A percentile compares a stretch with the other conserved stretches of the same genome.
These are phyloP conservation scores for Trematomus loennbergii DNA, from an alignment of 2,113 vertebrate species.

Conservation along the genomic window DNA sequence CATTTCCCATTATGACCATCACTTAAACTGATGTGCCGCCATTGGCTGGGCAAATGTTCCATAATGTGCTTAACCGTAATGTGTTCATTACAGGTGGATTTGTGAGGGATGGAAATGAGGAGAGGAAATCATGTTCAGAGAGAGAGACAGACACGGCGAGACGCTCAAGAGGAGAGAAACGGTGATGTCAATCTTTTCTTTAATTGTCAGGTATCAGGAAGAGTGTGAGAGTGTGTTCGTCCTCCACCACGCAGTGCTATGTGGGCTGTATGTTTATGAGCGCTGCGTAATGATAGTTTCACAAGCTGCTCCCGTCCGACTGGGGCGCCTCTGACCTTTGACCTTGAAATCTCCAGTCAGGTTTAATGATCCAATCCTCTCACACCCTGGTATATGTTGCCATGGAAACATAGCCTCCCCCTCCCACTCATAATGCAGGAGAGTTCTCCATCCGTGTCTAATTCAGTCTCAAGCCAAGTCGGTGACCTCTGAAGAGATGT, in stretches of 20 bases:
- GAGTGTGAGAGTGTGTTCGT: constrained; percentile 7
- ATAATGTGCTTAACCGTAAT: constrained; percentile 39
- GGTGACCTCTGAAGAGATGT: constrained; percentile 70
- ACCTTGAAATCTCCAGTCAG: constrained; percentile 78
- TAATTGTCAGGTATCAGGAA: constrained; percentile 53
- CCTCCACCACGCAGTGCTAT: constrained; percentile 1
- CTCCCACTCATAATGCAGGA: constrained; percentile 67
- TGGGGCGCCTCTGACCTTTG: constrained; percentile 65
- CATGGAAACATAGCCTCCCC: constrained; percentile 62
- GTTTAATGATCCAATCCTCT: constrained; percentile 78
- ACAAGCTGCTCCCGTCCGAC: constrained; percentile 60
- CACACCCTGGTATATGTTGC: constrained; percentile 76
- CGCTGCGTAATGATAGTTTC: constrained; percentile 61
- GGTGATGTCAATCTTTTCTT: constrained; percentile 44
- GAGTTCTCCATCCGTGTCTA: constrained; percentile 69
- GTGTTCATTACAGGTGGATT: constrained; percentile 52
- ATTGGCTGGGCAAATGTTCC: constrained; percentile 38
- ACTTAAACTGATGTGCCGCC: constrained; percentile 34
- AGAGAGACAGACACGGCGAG: constrained; percentile 12
- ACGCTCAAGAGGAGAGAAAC: constrained; percentile 34
- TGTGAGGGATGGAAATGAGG: constrained; percentile 38
- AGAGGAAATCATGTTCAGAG: constrained; percentile 30
- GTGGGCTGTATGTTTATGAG: constrained; percentile 69
- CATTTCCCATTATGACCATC: constrained; percentile 33
- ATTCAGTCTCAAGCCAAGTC: constrained; percentile 75